Percentiles rank a stretch among this genome's conserved stretches.
Conservation (phyloP, 2,797 vertebrate genomes). For the Prionace glauca region DNA sequence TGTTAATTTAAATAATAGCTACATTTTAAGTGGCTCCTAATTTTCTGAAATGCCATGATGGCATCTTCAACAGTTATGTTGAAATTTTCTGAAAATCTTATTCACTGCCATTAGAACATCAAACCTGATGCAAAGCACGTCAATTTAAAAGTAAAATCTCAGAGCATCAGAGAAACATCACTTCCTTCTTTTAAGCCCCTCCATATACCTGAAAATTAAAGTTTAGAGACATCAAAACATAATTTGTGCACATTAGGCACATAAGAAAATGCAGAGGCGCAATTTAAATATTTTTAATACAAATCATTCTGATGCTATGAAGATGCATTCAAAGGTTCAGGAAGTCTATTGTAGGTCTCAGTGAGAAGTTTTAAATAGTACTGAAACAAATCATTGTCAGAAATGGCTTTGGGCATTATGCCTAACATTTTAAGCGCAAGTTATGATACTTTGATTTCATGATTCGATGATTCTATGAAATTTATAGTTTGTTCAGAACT, state of each 20-base stretch:
- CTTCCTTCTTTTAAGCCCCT: neutral
- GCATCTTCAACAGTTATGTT: neutral
- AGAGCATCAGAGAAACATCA: too few relatives aligned
- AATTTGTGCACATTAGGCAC: neutral
- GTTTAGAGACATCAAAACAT: neutral
- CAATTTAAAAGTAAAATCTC: neutral
- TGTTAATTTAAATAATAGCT: neutral
- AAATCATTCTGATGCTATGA: neutral
- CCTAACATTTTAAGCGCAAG: neutral
- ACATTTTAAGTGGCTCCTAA: neutral
- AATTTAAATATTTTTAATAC: neutral
- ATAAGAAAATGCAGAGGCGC: neutral
- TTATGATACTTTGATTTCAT: neutral
- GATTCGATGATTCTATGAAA: neutral
- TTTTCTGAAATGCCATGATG: neutral
- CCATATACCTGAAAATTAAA: neutral
- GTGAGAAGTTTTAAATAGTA: neutral
- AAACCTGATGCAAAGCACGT: neutral
- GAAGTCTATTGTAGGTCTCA: neutral
- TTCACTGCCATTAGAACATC: neutral
- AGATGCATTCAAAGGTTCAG: neutral
- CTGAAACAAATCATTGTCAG: neutral
- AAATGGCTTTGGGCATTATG: neutral
- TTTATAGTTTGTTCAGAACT: neutral
- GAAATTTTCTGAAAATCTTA: neutral